phyloP scores from a whole-genome alignment of 2,113 vertebrate species.

The Gallinago paraguaiae region DNA sequence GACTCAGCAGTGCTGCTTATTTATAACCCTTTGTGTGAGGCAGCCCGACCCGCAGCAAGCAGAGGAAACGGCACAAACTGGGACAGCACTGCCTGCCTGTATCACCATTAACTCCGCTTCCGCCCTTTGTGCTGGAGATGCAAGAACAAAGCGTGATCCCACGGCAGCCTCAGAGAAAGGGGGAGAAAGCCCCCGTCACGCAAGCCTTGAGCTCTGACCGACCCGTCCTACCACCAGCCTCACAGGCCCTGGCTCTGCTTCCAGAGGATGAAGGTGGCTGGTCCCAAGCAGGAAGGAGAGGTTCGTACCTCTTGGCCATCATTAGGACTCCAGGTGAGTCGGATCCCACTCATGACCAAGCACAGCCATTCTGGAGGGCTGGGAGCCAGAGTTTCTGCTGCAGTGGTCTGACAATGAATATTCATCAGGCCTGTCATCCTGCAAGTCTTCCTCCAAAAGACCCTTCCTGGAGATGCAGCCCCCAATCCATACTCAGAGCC shows the following conservation, averaged over 20 bases:
- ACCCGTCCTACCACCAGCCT: not conserved
- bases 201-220: not conserved
- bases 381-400: not conserved
- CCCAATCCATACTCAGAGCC: not conserved
- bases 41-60: not conserved
- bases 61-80: not conserved
- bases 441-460: not conserved
- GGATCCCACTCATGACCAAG: not conserved
- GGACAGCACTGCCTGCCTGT: not conserved
- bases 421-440: not conserved
- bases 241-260: not conserved
- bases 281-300: fast-evolving
- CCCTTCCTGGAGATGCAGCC: not conserved
- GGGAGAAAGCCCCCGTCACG: not conserved
- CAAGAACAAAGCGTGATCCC: not conserved
- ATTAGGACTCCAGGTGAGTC: not conserved
- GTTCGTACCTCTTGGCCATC: not conserved
- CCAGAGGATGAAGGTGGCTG: not conserved
- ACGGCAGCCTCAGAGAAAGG: not conserved
- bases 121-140: not conserved
- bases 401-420: not conserved
- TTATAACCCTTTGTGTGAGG: slow-evolving; percentile 1
- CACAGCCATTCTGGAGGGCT: not conserved
- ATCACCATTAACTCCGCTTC: not conserved
- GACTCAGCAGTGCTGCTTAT: not conserved